Evolutionary conservation across 2,797 vertebrate genomes (phyloP), one percentile per base, ranked within the genome.

Genomic region (Mormyrops boulengeri): DNA sequence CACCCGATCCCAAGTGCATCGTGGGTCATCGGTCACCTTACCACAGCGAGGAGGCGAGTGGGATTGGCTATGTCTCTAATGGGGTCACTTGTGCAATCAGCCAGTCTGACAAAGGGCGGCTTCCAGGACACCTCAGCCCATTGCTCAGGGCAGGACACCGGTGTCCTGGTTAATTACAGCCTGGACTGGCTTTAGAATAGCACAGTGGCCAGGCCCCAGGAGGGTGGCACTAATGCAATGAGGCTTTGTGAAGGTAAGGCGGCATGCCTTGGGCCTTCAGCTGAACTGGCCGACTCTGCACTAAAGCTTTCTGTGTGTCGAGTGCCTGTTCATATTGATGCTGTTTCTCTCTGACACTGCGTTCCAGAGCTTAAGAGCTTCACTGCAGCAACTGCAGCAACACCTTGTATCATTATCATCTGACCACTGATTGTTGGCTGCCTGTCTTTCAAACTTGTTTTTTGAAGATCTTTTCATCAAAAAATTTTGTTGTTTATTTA

Each of bases 161-260:
- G 44, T 90, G 90, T 90, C 91, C 91, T 89, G 90, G 88, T 91
- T 92, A 90, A 92, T 91, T 90, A 91, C 89, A 89, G 87, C 41
- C 89, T 89, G 38, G 8, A 22, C 80, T 44, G 89, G 52, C 90
- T 89, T 44, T 90, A 80, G 62, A 89, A 88, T 44, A 52, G 90
- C 89, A 77, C 69, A 89, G 80, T 88, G 89, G 50, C 88, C 77
- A 52, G 60, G 52, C 89, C 80, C 47, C 88, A 38, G 87, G 38
- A 49, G 73, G 44, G 30, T 50, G 66, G 84, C 5, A 2, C 90
- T 92, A 91, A 92, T 90, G 90, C 47, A 89, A 90, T 82, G 91
- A 91, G 92, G 89, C 91, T 88, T 9, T 60, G 8, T 86, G 50
- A 86, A 26, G 85, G 85, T 52, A 55, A 50, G 50, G 49, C 17